These are phyloP conservation scores for Neuroterus valhalla DNA, from an alignment of 1,140 invertebrate genomes.

Conservation along the genomic window DNA sequence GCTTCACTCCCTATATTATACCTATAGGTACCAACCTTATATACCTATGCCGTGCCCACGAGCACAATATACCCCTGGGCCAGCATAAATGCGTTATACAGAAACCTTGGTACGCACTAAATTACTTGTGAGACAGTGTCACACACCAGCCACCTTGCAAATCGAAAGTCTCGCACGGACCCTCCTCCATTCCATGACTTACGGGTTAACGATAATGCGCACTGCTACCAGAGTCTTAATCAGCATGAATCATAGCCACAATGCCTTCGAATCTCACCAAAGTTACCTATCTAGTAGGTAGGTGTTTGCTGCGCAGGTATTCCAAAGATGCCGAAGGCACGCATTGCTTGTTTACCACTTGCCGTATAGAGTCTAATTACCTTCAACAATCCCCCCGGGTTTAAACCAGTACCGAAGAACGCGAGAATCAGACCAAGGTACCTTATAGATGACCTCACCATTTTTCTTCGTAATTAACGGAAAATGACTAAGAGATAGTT, in stretches of 20 bases:
- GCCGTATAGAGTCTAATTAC: background rate
- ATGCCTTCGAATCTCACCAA: slow-evolving; percentile 35
- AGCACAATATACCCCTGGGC: slow-evolving; percentile 51
- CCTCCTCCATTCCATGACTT: slow-evolving; percentile 58
- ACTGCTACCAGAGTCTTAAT: slow-evolving; percentile 72
- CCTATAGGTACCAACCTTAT: slow-evolving; percentile 54
- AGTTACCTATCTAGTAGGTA: slow-evolving; percentile 25
- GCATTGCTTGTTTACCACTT: background rate
- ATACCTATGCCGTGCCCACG: slow-evolving; percentile 50
- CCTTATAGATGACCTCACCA: too few relatives aligned
- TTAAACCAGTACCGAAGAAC: background rate
- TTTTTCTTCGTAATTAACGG: too few relatives aligned
- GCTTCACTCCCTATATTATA: slow-evolving; percentile 70
- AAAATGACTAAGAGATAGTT: too few relatives aligned
- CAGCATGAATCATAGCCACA: slow-evolving; percentile 72
- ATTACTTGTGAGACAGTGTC: slow-evolving; percentile 59
- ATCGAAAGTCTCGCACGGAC: slow-evolving; percentile 45
- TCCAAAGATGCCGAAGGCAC: background rate
- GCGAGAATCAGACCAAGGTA: too few relatives aligned
- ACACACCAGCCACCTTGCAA: slow-evolving; percentile 46
- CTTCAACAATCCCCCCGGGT: background rate
- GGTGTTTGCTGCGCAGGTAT: slow-evolving; percentile 8
- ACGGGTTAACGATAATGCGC: slow-evolving; percentile 67
- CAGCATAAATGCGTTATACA: slow-evolving; percentile 54
- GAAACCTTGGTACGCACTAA: slow-evolving; percentile 58